A percentile compares a stretch with the other conserved stretches of the same genome.
Conservation (phyloP, 1,140 invertebrate genomes). For the Trachymyrmex cornetzi region DNA sequence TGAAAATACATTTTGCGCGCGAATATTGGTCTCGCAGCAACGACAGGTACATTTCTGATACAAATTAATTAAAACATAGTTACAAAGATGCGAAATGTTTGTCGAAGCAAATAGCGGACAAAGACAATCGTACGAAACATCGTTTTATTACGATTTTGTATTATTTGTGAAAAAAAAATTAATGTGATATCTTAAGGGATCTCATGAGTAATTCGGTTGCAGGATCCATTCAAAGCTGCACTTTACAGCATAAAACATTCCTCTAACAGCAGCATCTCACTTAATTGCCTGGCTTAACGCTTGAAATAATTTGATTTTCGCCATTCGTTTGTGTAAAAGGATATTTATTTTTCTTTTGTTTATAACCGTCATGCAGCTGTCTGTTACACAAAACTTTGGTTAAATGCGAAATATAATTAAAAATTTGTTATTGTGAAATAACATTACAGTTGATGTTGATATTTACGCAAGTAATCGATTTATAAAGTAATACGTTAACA, state of each 20-base stretch:
- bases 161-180: background rate
- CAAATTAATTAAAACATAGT: slow-evolving; percentile 3
- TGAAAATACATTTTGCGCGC: background rate
- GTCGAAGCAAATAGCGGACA: background rate
- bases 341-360: slow-evolving; percentile 40
- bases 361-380: background rate
- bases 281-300: slow-evolving; percentile 40
- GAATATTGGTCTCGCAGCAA: background rate
- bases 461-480: background rate
- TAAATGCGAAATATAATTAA: slow-evolving; percentile 20
- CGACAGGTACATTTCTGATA: background rate
- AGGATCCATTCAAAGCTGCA: background rate
- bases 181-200: slow-evolving; percentile 18
- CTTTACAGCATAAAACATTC: slow-evolving; percentile 3
- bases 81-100: background rate
- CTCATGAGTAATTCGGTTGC: slow-evolving; percentile 1
- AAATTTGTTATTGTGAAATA: slow-evolving; percentile 13
- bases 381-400: slow-evolving; percentile 23
- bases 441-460: background rate
- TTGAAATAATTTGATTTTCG: slow-evolving; percentile 43
- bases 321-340: slow-evolving; percentile 28
- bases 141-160: background rate
- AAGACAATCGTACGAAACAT: background rate
- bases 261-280: slow-evolving; percentile 27
- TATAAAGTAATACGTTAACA: background rate